A percentile compares a stretch with the other conserved stretches of the same genome.
Conservation (phyloP, 2,797 vertebrate genomes). For the Trachurus trachurus region DNA sequence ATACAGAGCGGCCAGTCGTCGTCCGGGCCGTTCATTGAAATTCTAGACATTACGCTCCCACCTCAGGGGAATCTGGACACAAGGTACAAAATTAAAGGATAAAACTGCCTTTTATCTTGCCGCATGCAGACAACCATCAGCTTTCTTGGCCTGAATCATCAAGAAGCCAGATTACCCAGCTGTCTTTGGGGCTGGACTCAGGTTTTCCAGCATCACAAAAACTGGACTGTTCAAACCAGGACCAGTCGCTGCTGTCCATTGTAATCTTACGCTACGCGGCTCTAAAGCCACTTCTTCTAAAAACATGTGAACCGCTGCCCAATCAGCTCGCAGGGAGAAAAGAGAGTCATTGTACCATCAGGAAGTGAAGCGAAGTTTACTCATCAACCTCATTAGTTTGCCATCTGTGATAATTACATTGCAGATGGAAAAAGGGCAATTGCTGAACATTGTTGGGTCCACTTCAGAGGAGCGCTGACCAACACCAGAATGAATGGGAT, state of each 20-base stretch:
- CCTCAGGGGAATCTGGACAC: slow-evolving; percentile 3
- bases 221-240: neutral
- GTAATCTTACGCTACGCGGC: neutral
- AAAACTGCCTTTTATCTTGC: neutral
- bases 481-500: neutral
- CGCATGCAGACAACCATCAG: neutral
- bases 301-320: neutral
- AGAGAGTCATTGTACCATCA: neutral
- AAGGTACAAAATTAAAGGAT: slow-evolving; percentile 12
- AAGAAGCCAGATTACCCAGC: neutral
- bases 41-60: slow-evolving; percentile 2
- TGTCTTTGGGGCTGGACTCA: slow-evolving; percentile 1
- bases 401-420: neutral
- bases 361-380: neutral
- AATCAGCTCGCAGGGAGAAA: neutral
- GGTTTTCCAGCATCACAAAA: neutral
- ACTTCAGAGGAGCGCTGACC: neutral
- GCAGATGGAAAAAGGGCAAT: neutral
- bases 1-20: slow-evolving; percentile 8
- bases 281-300: neutral
- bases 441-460: neutral
- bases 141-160: neutral
- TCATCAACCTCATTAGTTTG: neutral
- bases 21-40: slow-evolving; percentile 26
- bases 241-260: neutral